phyloP scores from a whole-genome alignment of 2,113 vertebrate species.

The Chinchilla lanigera region DNA sequence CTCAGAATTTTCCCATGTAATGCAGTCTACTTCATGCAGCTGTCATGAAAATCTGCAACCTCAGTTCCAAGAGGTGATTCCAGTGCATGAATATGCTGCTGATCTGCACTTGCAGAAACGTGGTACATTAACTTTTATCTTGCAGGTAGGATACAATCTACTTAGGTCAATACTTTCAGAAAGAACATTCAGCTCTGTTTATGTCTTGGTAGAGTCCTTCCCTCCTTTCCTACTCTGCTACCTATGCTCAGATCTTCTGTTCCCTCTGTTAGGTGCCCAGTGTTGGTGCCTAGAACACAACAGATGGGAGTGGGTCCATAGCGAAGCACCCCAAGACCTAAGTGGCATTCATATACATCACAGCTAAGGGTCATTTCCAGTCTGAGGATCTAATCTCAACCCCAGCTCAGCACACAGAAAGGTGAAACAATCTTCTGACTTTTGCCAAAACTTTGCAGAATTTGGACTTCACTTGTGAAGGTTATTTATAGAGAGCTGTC shows the following conservation, averaged over 20 bases:
- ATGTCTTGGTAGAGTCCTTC: background rate
- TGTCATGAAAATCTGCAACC: background rate
- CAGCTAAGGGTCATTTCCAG: background rate
- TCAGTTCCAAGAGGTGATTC: background rate
- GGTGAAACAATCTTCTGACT: background rate
- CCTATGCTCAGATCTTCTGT: background rate
- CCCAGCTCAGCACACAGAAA: background rate
- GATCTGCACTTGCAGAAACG: background rate
- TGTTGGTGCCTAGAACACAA: background rate
- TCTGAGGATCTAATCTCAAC: background rate
- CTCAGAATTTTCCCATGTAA: background rate
- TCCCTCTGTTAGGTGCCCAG: background rate
- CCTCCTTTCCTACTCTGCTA: background rate
- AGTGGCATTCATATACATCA: too few species aligned
- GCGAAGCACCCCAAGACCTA: background rate
- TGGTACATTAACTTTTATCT: background rate
- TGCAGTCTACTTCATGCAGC: background rate
- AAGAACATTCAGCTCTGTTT: background rate
- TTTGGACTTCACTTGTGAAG: background rate
- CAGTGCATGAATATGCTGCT: background rate
- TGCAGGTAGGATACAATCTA: background rate
- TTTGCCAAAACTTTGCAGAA: background rate
- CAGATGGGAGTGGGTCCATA: too few species aligned
- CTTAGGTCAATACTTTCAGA: background rate
- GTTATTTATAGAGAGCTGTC: slow-evolving; percentile 23